Base-by-base conservation (phyloP, 2,113 vertebrate species). In the Butorides virescens region DNA sequence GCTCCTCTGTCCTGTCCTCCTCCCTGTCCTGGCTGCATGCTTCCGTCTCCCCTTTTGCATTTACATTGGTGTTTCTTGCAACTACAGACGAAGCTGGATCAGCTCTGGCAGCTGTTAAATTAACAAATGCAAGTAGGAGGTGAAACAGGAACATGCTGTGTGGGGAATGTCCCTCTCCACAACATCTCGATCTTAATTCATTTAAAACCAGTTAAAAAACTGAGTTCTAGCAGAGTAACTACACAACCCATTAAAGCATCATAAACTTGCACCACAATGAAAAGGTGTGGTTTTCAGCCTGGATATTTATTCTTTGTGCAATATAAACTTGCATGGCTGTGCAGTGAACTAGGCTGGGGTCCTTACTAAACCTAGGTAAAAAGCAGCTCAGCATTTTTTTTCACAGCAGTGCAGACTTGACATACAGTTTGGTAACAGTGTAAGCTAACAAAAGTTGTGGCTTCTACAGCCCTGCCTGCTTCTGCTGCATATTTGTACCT, bases 141-240 rank as follows among this genome's bases (percentile, higher is more conserved):
- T 29, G 30, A 91, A 89, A 44, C 9, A 36, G 21, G 56, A 49
- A 44, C 65, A 16, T 25, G 15, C 37, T 72, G 4, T 32, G 29
- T 85, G 47, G 32, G 26, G 20, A 90, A 63, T 32, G 19, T 59
- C 42, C 30, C 7, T 88, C 39, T 86, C 5, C 2, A 42, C 49
- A 86, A 32, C 34, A 62, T 9, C 1, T 0, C 0, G 1, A 13
- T 78, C 39, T 78, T 44, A 85, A 59, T 82, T 86, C 0, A 52
- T 62, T 88, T 91, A 20, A 82, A 90, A 65, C 9, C 26, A 42
- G 11, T 79, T 79, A 39, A 7, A 30, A 44, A 88, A 29, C 11
- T 1, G 3, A 32, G 7, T 80, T 90, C n/a, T 76, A 58, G 26
- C 25, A 66, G 22, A 34, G 36, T 76, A 83, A 50, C 50, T 92